Evolutionary conservation across 2,888 invertebrate species (phyloP), one percentile per base, ranked within the genome.

Genomic region (Drosophila infuscata): DNA sequence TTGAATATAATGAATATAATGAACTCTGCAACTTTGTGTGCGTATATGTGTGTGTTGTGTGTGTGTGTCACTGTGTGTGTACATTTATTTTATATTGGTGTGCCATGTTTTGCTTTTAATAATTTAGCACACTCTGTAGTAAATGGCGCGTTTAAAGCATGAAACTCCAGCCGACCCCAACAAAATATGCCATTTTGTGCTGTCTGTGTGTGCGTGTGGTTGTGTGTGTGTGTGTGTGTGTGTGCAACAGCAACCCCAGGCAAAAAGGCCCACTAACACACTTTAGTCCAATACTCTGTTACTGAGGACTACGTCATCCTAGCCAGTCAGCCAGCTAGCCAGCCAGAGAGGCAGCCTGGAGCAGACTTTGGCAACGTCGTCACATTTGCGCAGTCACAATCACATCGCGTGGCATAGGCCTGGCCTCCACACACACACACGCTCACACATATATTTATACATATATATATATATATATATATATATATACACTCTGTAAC

Each of bases 321-420:
- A 81, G 85, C 74, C 74, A 81, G 74, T 41, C 61, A 70, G 78
- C 51, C 64, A 70, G 61, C 29, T 61, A 63, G 63, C 25, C 59
- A 67, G 63, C 46, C 70, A 57, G 68, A 52, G 60, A 41, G 51
- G 43, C 48, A 52, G 66, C 64, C 67, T 70, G 84, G 77, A 77
- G 51, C 79, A 75, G 79, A 54, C 75, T 75, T 77, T 74, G 81
- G 59, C 76, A 71, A 62, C 74, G 79, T 85, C 84, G 88, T 75
- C 88, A 87, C 85, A 85, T 85, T 85, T 85, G 89, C 85, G 89
- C 85, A 85, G 77, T 89, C 78, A 85, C 89, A 85, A 85, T 88
- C 90, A 85, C 85, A 86, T 86, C 85, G 85, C 85, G 85, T 86
- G 85, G 85, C 80, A 82, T 74, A 87, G 83, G 79, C 79, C 89